Percentiles rank a stretch among this genome's conserved stretches.
Conservation (phyloP, 2,113 vertebrate species). For the Nyctibius bracteatus region DNA sequence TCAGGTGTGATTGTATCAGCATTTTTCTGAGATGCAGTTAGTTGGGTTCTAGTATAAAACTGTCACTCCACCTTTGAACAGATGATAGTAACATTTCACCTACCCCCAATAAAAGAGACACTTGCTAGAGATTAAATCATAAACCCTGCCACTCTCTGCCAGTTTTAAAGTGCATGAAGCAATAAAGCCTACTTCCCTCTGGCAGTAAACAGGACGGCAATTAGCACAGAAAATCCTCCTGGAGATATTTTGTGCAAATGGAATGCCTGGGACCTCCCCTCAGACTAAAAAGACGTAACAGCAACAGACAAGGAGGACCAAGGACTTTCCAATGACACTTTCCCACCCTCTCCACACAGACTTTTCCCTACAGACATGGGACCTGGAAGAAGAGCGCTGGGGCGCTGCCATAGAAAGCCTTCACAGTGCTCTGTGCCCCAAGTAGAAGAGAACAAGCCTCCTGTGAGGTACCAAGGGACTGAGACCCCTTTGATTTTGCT, state of each 20-base stretch:
- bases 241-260: not conserved
- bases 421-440: not conserved
- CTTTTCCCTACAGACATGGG: not conserved
- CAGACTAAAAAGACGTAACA: not conserved
- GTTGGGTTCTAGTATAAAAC: slow-evolving; percentile 29
- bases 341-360: not conserved
- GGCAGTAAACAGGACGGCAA: slow-evolving; percentile 25
- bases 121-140: slow-evolving; percentile 38
- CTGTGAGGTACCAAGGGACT: not conserved
- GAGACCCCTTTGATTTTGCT: not conserved
- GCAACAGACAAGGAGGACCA: not conserved
- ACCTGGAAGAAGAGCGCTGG: not conserved
- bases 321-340: not conserved
- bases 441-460: not conserved
- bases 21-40: slow-evolving; percentile 63
- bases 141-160: slow-evolving; percentile 1
- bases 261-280: not conserved
- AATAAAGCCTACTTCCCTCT: slow-evolving; percentile 8
- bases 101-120: slow-evolving; percentile 14
- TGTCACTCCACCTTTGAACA: slow-evolving; percentile 61
- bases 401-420: not conserved
- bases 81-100: slow-evolving; percentile 30
- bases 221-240: not conserved
- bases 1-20: slow-evolving; percentile 42
- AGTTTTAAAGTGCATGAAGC: not conserved